These are phyloP conservation scores for Pegoplata infirma DNA, from an alignment of 2,888 invertebrate genomes.

Conservation along the genomic window DNA sequence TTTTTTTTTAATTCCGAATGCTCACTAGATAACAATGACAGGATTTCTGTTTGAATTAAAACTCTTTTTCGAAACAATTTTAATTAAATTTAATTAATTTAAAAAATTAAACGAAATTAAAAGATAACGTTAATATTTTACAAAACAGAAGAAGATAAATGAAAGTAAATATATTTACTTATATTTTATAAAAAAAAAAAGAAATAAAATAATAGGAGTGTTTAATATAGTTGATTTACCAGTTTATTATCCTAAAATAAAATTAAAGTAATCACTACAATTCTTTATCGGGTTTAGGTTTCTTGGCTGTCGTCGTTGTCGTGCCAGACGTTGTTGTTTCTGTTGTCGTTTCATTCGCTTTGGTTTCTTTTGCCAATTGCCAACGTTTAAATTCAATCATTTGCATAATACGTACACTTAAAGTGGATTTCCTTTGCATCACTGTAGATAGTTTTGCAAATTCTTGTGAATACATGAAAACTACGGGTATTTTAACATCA, in stretches of 20 bases:
- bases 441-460: conserved; percentile 83
- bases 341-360: conserved; percentile 62
- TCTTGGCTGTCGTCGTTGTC: conserved; percentile 32
- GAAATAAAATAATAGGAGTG: conserved; percentile 8
- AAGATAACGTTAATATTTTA: background rate
- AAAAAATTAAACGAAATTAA: background rate
- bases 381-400: conserved; percentile 77
- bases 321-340: conserved; percentile 22
- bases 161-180: no score
- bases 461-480: conserved; percentile 91
- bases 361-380: conserved; percentile 71
- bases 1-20: no score
- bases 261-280: conserved; percentile 59
- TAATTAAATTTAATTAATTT: background rate
- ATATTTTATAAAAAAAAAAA: conserved; percentile 2
- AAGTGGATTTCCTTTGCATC: conserved; percentile 80
- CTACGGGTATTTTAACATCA: conserved; percentile 92
- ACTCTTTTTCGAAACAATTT: background rate
- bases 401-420: conserved; percentile 78
- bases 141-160: no score
- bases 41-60: background rate
- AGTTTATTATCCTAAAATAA: background rate
- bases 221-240: background rate
- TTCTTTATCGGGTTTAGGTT: conserved; percentile 58
- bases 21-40: no score